phyloP scores from a whole-genome alignment of 2,113 vertebrate species.

The Martes martes region DNA sequence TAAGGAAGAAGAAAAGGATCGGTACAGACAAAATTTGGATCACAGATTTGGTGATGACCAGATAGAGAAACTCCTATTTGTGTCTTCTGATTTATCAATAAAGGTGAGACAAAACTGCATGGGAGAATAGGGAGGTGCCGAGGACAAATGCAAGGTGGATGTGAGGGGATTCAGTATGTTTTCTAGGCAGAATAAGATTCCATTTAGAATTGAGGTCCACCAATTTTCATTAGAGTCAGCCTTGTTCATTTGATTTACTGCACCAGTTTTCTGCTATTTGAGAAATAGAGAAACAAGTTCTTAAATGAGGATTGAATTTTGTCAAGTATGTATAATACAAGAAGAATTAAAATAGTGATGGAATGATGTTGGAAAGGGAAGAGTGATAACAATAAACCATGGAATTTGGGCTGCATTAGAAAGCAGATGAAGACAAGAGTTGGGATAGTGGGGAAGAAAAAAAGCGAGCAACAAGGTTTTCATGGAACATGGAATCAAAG shows the following conservation, averaged over 20 bases:
- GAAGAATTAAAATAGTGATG: background rate
- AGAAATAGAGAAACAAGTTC: background rate
- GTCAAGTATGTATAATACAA: background rate
- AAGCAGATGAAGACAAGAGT: background rate
- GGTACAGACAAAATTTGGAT: background rate
- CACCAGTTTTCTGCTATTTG: background rate
- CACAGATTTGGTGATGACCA: background rate
- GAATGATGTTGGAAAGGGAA: background rate
- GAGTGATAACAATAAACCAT: background rate
- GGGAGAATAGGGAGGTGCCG: accelerated
- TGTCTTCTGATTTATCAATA: background rate
- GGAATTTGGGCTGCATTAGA: background rate
- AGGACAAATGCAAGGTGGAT: background rate
- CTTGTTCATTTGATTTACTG: background rate
- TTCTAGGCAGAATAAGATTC: background rate
- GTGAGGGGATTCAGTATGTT: background rate
- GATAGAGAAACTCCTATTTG: background rate
- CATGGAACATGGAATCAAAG: background rate
- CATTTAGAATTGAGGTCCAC: background rate
- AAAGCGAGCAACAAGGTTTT: background rate
- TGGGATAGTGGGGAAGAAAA: background rate
- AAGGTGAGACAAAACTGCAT: background rate
- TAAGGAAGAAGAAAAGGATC: background rate
- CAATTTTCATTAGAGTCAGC: background rate
- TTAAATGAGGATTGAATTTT: background rate